Base-by-base conservation (phyloP, 2,797 vertebrate species). In the Sandelia bainsii region DNA sequence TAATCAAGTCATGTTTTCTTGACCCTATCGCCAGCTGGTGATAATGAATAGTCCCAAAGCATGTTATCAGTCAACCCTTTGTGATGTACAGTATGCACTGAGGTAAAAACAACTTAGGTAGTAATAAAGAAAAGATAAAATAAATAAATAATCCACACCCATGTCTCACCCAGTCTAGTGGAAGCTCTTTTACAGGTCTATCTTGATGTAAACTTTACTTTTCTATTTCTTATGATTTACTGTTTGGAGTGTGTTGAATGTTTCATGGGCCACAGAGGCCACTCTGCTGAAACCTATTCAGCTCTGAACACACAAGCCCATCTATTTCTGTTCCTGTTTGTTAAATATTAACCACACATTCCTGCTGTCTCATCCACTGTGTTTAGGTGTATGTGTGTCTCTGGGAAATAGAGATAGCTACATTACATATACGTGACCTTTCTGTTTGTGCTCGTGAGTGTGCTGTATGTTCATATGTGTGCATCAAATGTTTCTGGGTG, bases 311-410 rank as follows among this genome's bases (percentile, higher is more conserved):
- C 88, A 92, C 90, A 87, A 81, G 72, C 74, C 85, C 87, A 84
- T 92, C 92, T 94, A 93, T 93, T 93, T 92, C 87, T 90, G 92
- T 82, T 91, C 81, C 85, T 87, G 85, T 90, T 90, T 91, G 92
- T 94, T 93, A 93, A 93, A 93, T 94, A 93, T 93, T 94, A 93
- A 94, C 84, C 85, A 91, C 89, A 89, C 87, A 84, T 82, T 91
- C 85, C 85, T 62, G 64, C 86, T 85, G 86, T 91, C 85, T 87
- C 82, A 81, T 89, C 82, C 84, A 72, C 78, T 76, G 82, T 77
- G 81, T 79, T 67, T 78, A 81, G 69, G 76, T 84, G 79, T 73
- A 50, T 62, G 72, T 49, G 8, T 34, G 32, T 34, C 8, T 73
- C 68, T 64, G 48, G 42, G 56, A 77, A 78, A 77, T 42, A 72